A percentile compares a stretch with the other conserved stretches of the same genome.
These are phyloP conservation scores for Microtus agrestis DNA, from an alignment of 2,797 vertebrate genomes.

Conservation along the genomic window DNA sequence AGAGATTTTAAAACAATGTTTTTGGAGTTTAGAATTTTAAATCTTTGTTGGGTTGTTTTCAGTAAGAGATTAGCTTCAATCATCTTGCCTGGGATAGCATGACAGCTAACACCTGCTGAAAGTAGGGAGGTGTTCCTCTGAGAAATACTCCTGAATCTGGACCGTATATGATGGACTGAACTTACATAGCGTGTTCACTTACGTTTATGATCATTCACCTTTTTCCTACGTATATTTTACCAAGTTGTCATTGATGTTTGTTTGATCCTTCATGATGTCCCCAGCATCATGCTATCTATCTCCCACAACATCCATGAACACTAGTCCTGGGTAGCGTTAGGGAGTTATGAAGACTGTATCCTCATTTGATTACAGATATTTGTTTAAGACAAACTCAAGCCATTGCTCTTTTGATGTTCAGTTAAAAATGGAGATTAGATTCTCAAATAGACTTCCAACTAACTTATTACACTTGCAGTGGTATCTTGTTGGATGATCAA, in stretches of 20 bases:
- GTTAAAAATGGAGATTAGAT: not conserved
- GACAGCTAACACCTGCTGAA: too few species aligned
- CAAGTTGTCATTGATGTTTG: not conserved
- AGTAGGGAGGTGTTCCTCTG: too few species aligned
- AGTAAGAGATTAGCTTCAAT: not conserved
- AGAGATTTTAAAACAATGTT: not conserved
- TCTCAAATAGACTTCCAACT: not conserved
- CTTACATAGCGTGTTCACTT: not conserved
- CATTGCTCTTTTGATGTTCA: not conserved
- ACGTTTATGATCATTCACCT: not conserved
- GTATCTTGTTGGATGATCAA: not conserved
- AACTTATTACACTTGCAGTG: not conserved
- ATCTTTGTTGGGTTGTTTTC: not conserved
- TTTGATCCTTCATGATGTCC: not conserved
- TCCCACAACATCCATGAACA: accelerated
- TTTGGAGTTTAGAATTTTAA: not conserved
- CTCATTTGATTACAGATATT: accelerated
- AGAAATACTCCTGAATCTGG: not conserved
- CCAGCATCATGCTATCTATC: too few species aligned
- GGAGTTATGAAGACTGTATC: not conserved
- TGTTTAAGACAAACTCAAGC: not conserved
- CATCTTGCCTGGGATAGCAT: not conserved
- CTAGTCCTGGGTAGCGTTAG: accelerated
- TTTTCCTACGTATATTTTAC: not conserved
- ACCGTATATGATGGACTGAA: not conserved